Evolutionary conservation across 2,888 invertebrate species (phyloP), one percentile per base, ranked within the genome.

Genomic region (Cephus pulcher): DNA sequence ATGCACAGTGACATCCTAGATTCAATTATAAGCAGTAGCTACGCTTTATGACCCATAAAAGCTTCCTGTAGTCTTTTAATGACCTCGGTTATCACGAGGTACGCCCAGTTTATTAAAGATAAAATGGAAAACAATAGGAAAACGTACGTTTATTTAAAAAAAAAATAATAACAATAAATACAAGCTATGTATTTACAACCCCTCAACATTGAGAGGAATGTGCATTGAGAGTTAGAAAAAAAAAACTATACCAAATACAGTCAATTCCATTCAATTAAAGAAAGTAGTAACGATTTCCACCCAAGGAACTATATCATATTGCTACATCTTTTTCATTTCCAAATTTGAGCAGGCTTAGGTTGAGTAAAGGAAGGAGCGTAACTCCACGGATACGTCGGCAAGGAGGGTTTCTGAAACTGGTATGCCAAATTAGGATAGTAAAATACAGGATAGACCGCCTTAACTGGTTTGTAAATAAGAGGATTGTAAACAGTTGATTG

Each of bases 381-480:
- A 76, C 82, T 87, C 91, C 90, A 90, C 0, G 90, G 89, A n/a
- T 88, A 82, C 23, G 83, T 80, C 4, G 87, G 79, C 11, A 83
- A 34, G 3, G 82, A 78, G 4, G 87, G 87, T 75, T 90, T 90
- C 12, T 88, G 88, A 33, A 87, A 75, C 37, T 87, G 87, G 78
- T 87, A 87, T 0, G 81, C 80, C 11, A 87, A 75, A 76, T 86
- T 86, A 1, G 86, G 86, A 80, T 90, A 89, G 79, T 90, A 90
- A 75, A 88, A 90, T n/a, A 90, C 80, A 12, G 90, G 90, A 78
- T 88, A 86, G 4, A 90, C 83, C 35, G 88, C 80, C 78, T 90
- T 91, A 9, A 89, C 76, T 12, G 90, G 90, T 77, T 90, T 90
- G 79, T 89, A 84, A 4, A 89, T 78, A 9, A 89, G 56, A 4